A percentile compares a stretch with the other conserved stretches of the same genome.
phyloP scores from a whole-genome alignment of 2,113 vertebrate genomes.

The Bujurquina vittata region DNA sequence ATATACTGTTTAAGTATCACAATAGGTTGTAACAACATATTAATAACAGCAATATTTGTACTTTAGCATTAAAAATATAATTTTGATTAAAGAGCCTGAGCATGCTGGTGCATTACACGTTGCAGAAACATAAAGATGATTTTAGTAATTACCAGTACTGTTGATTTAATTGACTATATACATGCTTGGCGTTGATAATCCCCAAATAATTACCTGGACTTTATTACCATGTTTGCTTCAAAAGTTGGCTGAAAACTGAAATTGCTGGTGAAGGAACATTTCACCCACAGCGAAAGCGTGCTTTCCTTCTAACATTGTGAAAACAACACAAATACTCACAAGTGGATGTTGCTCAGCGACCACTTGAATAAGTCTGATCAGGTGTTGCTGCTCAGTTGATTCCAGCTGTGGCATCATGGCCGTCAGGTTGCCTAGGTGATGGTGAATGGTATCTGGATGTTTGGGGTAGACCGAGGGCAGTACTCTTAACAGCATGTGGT shows the following conservation, averaged over 20 bases:
- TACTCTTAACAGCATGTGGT: conserved; percentile 88
- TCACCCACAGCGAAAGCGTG: not conserved
- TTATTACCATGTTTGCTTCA: not conserved
- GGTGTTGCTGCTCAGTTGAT: conserved; percentile 86
- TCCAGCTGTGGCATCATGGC: conserved; percentile 84
- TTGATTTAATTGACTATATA: too few species aligned
- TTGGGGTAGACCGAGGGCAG: conserved; percentile 89
- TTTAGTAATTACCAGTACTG: too few species aligned
- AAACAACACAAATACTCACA: conserved; percentile 72
- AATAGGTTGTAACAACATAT: not conserved
- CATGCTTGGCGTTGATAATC: too few species aligned
- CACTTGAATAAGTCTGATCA: conserved; percentile 87
- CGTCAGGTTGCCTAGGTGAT: conserved; percentile 81
- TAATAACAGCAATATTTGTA: too few species aligned
- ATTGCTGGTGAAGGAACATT: not conserved
- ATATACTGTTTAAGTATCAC: not conserved
- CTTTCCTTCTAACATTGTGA: too few species aligned
- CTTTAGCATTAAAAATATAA: too few species aligned
- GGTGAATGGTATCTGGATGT: conserved; percentile 81
- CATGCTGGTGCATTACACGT: too few species aligned
- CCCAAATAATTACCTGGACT: not conserved
- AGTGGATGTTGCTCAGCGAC: conserved; percentile 85
- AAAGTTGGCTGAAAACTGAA: not conserved
- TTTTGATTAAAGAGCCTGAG: too few species aligned
- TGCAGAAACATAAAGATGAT: too few species aligned